Percentiles rank a stretch among this genome's conserved stretches.
These are phyloP conservation scores for Mesorhabditis spiculigera DNA, from an alignment of 2,888 invertebrate species.

Conservation along the genomic window DNA sequence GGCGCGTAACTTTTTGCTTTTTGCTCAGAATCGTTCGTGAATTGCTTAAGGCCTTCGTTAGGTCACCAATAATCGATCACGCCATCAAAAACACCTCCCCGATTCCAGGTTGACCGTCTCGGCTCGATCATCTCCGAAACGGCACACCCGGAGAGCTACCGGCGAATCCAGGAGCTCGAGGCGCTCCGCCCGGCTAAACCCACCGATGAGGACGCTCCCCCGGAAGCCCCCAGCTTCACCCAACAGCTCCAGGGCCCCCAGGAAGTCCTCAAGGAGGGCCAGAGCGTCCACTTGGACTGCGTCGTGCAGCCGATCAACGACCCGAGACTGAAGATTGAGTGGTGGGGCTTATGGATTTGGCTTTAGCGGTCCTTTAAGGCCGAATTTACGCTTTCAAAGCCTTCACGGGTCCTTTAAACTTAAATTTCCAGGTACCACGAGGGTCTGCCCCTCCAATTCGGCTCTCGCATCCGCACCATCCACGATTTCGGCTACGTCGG, in stretches of 20 bases:
- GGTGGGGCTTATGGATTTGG: conserved; percentile 6
- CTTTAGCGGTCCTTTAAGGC: not conserved
- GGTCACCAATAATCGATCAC: too few species aligned
- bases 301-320: conserved; percentile 89
- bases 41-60: too few species aligned
- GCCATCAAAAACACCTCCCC: too few species aligned
- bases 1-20: too few species aligned
- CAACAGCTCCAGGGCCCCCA: conserved; percentile 82
- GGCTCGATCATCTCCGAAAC: conserved; percentile 71
- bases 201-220: conserved; percentile 41
- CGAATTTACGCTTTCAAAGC: conserved; percentile 36
- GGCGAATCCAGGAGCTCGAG: conserved; percentile 68
- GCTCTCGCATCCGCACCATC: conserved; percentile 91
- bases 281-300: conserved; percentile 68
- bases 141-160: conserved; percentile 84
- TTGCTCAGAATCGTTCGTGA: too few species aligned
- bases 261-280: conserved; percentile 67
- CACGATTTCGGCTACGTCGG: conserved; percentile 97
- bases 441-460: conserved; percentile 71
- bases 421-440: conserved; percentile 73
- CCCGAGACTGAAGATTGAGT: conserved; percentile 78
- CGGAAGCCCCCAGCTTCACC: conserved; percentile 73
- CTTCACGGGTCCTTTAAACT: conserved; percentile 45
- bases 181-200: conserved; percentile 30
- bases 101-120: conserved; percentile 59